Evolutionary conservation across 2,113 vertebrate species (phyloP).

Genomic region (Oncorhynchus nerka): DNA sequence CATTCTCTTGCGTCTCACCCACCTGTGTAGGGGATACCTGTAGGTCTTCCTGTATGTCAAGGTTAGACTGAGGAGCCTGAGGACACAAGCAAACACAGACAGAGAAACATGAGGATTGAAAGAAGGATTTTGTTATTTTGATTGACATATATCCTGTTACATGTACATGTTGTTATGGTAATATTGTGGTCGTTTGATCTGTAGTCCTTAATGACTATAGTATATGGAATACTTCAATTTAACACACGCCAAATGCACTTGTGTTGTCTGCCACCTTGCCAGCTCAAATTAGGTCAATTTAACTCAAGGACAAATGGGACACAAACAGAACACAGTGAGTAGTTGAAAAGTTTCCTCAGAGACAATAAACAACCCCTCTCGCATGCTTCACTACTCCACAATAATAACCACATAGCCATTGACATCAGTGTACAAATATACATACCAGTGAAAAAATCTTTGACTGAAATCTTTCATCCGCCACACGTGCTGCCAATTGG

Average conservation of each 20-base stretch:
- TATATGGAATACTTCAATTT: no score
- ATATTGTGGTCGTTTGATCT: no score
- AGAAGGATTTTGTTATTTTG: background rate
- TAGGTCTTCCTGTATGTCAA: conserved; percentile 15
- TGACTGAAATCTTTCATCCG: conserved; percentile 52
- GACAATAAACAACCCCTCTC: background rate
- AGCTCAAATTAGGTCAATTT: conserved; percentile 60
- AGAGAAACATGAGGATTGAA: background rate
- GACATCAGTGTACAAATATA: conserved; percentile 31
- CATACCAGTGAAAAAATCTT: conserved; percentile 58
- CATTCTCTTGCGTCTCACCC: conserved; percentile 20
- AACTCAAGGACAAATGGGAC: conserved; percentile 62
- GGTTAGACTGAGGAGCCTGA: conserved; percentile 37
- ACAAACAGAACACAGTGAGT: conserved; percentile 20
- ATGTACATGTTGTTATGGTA: no score
- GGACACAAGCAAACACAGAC: background rate
- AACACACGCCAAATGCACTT: no score
- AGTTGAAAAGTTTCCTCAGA: background rate
- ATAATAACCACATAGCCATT: background rate
- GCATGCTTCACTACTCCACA: background rate
- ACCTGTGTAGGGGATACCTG: conserved; percentile 37
- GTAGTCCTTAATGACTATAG: no score
- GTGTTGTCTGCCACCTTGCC: conserved; percentile 1
- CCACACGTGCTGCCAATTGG: conserved; percentile 46
- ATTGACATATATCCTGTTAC: no score